A percentile compares a stretch with the other conserved stretches of the same genome.
Conservation (phyloP, 1,140 invertebrate genomes). For the Antheraea mylitta region DNA sequence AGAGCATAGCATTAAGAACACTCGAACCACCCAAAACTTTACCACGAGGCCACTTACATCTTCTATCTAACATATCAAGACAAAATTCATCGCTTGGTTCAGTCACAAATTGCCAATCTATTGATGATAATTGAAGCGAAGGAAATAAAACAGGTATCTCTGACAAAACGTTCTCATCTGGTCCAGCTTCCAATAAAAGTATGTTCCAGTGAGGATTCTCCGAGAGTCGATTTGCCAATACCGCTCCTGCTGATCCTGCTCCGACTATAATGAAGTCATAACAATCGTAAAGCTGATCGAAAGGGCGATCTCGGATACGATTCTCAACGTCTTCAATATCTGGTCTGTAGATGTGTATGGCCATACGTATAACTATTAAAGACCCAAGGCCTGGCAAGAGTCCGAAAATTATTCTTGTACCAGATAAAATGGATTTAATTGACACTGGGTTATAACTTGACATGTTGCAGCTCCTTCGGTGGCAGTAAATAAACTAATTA, state of each 20-base stretch:
- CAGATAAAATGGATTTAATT: constrained; percentile 62
- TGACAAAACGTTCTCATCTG: constrained; percentile 86
- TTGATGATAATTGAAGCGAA: constrained; percentile 83
- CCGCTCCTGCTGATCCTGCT: constrained; percentile 90
- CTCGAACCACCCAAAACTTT: constrained; percentile 91
- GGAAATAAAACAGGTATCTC: constrained; percentile 89
- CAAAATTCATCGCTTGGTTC: constrained; percentile 85
- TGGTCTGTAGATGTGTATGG: constrained; percentile 80
- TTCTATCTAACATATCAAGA: constrained; percentile 80
- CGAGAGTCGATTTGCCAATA: constrained; percentile 87
- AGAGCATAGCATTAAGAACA: constrained; percentile 93
- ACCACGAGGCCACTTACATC: constrained; percentile 86
- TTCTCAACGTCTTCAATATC: constrained; percentile 84
- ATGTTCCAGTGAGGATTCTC: constrained; percentile 85
- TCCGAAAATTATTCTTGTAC: constrained; percentile 81
- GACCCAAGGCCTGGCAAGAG: constrained; percentile 81
- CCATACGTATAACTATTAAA: constrained; percentile 80
- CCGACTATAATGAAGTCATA: constrained; percentile 91
- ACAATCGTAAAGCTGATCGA: constrained; percentile 71
- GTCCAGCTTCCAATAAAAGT: constrained; percentile 89
- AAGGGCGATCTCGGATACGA: constrained; percentile 75
- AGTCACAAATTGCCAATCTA: constrained; percentile 91
- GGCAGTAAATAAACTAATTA: constrained; percentile 25
- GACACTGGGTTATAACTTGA: constrained; percentile 34
- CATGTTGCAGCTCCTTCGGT: constrained; percentile 32